Conservation (phyloP, 2,888 invertebrate genomes). For the Mythimna ferrago region DNA sequence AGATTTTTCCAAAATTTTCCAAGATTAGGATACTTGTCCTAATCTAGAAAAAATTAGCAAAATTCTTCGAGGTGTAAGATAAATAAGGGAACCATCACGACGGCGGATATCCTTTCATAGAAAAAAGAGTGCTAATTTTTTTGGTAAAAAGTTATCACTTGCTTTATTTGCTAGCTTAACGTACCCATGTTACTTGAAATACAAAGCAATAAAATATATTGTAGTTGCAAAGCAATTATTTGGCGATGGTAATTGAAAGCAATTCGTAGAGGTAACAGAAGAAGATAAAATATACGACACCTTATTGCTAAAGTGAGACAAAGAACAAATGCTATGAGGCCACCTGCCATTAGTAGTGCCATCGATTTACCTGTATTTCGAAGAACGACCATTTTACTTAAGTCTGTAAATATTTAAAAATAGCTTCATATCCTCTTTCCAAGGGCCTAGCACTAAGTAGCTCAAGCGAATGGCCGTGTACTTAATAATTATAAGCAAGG, state of each 20-base stretch:
- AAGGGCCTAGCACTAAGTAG: conserved; percentile 11
- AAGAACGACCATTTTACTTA: conserved; percentile 18
- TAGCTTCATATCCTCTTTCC: conserved; percentile 14
- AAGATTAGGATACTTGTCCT: conserved; percentile 2
- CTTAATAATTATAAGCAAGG: conserved; percentile 37
- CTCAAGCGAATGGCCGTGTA: conserved; percentile 36
- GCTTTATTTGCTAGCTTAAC: conserved; percentile 17
- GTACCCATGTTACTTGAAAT: conserved; percentile 22
- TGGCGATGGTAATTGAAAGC: not conserved
- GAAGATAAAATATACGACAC: not conserved
- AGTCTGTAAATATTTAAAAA: conserved; percentile 25
- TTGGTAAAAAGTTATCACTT: conserved; percentile 13
- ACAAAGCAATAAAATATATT: not conserved
- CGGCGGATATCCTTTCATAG: conserved; percentile 29
- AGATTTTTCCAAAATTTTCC: conserved; percentile 1
- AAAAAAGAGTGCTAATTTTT: not conserved
- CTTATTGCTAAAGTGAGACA: not conserved
- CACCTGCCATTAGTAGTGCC: conserved; percentile 20
- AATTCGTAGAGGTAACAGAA: not conserved
- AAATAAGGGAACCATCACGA: conserved; percentile 11
- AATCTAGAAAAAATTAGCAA: conserved; percentile 9
- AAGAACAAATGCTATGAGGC: not conserved
- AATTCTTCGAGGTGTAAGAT: conserved; percentile 10
- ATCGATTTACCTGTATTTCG: conserved; percentile 10
- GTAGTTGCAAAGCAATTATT: conserved; percentile 17